Evolutionary conservation across 2,888 invertebrate species (phyloP), one percentile per base, ranked within the genome.

Genomic region (Osmoderma eremita): DNA sequence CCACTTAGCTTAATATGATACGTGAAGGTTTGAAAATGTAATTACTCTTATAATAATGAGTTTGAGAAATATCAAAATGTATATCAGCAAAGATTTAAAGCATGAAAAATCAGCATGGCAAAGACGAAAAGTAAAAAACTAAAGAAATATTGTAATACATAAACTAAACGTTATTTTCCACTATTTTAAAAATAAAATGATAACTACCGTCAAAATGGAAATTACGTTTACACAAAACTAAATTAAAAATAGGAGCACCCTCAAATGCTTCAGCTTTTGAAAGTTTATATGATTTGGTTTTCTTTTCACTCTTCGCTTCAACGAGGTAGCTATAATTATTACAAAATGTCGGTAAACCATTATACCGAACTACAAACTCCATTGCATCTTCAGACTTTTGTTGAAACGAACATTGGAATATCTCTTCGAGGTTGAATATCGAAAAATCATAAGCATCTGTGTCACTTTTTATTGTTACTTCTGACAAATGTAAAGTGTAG

Each of bases 391-490:
- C 61, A 12, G 48, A 61, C 2, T 61, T 65, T 10, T 42, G 38
- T 51, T 53, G 61, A 4, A 68, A 24, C 12, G 68, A 65, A 48
- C 68, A 64, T 4, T 45, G 51, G 45, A 68, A 68, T 18, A 68
- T 53, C 22, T 68, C 61, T 12, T 65, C 68, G 49, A 42, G 61
- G 3, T 36, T 20, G 12, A 68, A 53, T 3, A 68, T 15, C 38
- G 61, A 65, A 18, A 65, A 68, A 53, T 68, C 68, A 42, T 65
- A 68, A n/a, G 48, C 51, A 10, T 15, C 10, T 2, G 45, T 38
- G 10, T 17, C 22, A 13, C 50, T 53, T 17, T 48, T 61, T 3
- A 45, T 17, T 13, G 45, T 48, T 17, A 53, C 51, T 30, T 64
- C 49, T 17, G 65, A 22, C n/a, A 39, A n/a, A 13, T 61, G 48